A percentile compares a stretch with the other conserved stretches of the same genome.
phyloP scores from a whole-genome alignment of 1,140 invertebrate genomes.

The Lepidurus arcticus region DNA sequence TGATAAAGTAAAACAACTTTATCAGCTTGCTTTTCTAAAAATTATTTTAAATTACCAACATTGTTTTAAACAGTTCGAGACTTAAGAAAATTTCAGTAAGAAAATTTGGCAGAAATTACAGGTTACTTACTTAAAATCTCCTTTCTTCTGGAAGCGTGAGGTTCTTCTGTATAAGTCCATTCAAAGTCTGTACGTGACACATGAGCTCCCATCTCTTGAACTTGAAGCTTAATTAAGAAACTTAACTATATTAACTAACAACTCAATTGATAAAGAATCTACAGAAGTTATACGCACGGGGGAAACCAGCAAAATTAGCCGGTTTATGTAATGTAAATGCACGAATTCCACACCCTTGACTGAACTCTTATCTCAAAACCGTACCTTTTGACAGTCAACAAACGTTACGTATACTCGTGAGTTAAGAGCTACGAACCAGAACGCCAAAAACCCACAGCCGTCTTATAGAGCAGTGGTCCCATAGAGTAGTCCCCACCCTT shows the following conservation, averaged over 20 bases:
- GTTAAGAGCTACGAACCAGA: neutral
- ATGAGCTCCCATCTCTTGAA: conserved; percentile 68
- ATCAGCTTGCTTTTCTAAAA: no score
- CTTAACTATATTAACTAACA: neutral
- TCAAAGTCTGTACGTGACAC: conserved; percentile 87
- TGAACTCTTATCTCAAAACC: no score
- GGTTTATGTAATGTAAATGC: neutral
- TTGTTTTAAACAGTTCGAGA: no score
- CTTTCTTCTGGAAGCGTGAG: conserved; percentile 91
- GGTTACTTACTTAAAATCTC: conserved; percentile 73
- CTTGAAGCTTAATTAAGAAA: neutral
- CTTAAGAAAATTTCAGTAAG: no score
- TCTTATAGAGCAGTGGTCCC: no score
- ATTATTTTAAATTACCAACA: no score
- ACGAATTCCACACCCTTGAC: neutral
- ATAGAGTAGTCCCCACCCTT: no score
- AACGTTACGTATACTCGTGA: neutral
- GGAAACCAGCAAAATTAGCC: neutral
- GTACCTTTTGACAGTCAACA: no score
- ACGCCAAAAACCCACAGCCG: neutral
- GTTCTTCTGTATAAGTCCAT: conserved; percentile 94
- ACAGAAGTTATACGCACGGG: neutral
- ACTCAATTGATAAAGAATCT: no score
- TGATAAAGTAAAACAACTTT: no score
- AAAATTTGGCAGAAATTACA: no score